Evolutionary conservation across 1,140 invertebrate genomes (phyloP).

Genomic region (Meloidogyne floridensis): DNA sequence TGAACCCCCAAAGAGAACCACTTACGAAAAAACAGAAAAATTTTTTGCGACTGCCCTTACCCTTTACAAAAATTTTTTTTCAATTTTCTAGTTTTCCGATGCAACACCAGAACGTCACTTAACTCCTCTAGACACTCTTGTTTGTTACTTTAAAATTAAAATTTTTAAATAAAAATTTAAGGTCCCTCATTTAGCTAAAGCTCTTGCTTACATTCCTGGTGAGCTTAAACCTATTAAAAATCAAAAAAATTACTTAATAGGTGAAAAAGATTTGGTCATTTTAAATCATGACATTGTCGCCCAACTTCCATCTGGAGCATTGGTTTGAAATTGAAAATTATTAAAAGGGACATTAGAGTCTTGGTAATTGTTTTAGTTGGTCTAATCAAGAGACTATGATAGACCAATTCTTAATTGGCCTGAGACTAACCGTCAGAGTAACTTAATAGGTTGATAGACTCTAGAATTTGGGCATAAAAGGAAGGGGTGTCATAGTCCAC

Average conservation of each 20-base stretch:
- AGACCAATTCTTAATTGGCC: no score
- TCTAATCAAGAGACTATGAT: no score
- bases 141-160: background rate
- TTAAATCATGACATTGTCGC: conserved; percentile 89
- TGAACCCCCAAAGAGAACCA: no score
- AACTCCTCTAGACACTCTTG: conserved; percentile 86
- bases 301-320: conserved; percentile 81
- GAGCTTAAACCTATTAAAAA: background rate
- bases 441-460: no score
- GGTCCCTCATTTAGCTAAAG: conserved; percentile 81
- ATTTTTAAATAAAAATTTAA: background rate
- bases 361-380: background rate
- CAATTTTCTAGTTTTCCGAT: conserved; percentile 79
- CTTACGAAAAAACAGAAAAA: no score
- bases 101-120: conserved; percentile 77
- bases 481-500: no score
- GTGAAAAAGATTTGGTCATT: conserved; percentile 90
- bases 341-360: background rate
- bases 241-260: conserved; percentile 63
- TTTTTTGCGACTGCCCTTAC: no score
- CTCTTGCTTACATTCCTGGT: conserved; percentile 74
- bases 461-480: no score
- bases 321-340: conserved; percentile 41
- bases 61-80: background rate
- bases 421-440: no score